Evolutionary conservation across 1,140 invertebrate genomes (phyloP).

Genomic region (Drosophila quadrilineata): DNA sequence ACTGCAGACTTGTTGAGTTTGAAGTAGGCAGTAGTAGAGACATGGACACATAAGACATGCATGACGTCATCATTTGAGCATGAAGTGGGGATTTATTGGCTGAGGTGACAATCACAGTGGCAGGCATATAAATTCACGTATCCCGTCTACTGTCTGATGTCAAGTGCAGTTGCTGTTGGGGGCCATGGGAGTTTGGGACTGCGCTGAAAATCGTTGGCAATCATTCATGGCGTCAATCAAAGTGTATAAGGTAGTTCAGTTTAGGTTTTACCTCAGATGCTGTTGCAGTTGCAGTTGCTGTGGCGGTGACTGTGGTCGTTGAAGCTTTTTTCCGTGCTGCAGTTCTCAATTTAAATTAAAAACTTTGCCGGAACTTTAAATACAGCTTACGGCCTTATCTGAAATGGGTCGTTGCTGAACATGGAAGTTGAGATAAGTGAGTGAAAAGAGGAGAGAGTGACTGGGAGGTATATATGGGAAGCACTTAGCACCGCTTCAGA

Average conservation of each 20-base stretch:
- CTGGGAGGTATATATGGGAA: neutral
- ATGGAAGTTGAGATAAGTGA: neutral
- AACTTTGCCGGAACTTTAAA: slow-evolving; percentile 64
- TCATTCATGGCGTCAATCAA: slow-evolving; percentile 70
- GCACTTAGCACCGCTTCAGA: slow-evolving; percentile 37
- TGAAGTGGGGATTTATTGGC: neutral
- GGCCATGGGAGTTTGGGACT: neutral
- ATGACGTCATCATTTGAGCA: neutral
- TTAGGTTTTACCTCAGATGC: slow-evolving; percentile 44
- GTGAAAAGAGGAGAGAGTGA: neutral
- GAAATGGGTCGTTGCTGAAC: too few species aligned
- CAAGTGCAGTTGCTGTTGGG: slow-evolving; percentile 1
- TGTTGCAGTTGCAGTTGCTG: slow-evolving; percentile 18
- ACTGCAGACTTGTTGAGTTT: neutral
- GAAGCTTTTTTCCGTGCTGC: neutral
- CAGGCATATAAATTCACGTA: slow-evolving; percentile 33
- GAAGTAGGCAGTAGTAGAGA: neutral
- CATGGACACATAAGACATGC: neutral
- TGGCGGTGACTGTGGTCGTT: too few species aligned
- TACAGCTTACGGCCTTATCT: slow-evolving; percentile 39
- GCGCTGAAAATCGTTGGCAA: slow-evolving; percentile 33
- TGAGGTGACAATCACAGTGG: slow-evolving; percentile 28
- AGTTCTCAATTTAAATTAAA: slow-evolving; percentile 69
- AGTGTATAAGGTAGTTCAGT: slow-evolving; percentile 19
- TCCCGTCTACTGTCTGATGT: slow-evolving; percentile 1